A percentile compares a stretch with the other conserved stretches of the same genome.
Evolutionary conservation across 2,888 invertebrate genomes (phyloP).

Genomic region (Apodemia duryi): DNA sequence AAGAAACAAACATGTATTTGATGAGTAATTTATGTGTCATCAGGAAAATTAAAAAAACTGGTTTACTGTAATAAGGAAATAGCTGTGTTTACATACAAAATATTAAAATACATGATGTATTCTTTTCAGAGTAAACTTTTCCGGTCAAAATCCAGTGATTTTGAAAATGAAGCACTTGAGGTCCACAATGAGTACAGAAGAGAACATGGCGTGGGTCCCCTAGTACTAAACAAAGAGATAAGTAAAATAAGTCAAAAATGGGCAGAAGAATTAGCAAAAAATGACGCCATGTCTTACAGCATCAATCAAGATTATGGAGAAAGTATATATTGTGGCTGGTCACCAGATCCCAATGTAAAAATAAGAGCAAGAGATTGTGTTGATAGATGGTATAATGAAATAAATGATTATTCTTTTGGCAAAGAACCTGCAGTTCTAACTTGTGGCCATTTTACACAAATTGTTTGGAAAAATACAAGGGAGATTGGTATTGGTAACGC

Average conservation of each 20-base stretch:
- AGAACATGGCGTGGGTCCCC: slow-evolving; percentile 65
- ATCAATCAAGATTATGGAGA: slow-evolving; percentile 82
- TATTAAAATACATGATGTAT: slow-evolving; percentile 19
- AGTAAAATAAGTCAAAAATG: slow-evolving; percentile 83
- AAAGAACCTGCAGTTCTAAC: slow-evolving; percentile 81
- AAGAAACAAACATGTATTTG: background rate
- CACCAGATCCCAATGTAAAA: slow-evolving; percentile 81
- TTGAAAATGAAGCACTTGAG: slow-evolving; percentile 64
- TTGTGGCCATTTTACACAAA: slow-evolving; percentile 86
- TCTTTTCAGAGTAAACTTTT: slow-evolving; percentile 66
- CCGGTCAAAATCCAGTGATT: slow-evolving; percentile 56
- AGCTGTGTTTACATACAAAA: background rate
- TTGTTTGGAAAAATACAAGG: slow-evolving; percentile 88
- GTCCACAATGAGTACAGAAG: slow-evolving; percentile 64
- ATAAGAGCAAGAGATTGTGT: slow-evolving; percentile 84
- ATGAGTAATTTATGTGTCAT: background rate
- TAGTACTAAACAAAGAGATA: slow-evolving; percentile 81
- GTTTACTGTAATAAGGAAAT: background rate
- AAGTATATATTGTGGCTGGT: slow-evolving; percentile 85
- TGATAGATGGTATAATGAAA: slow-evolving; percentile 88
- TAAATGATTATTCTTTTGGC: slow-evolving; percentile 84
- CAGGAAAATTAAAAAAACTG: background rate
- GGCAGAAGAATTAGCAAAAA: slow-evolving; percentile 83
- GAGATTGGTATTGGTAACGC: slow-evolving; percentile 89
- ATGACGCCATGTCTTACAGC: slow-evolving; percentile 82